These are phyloP conservation scores for Scomberomorus guttatus DNA, from an alignment of 2,797 vertebrate species.

Conservation along the genomic window DNA sequence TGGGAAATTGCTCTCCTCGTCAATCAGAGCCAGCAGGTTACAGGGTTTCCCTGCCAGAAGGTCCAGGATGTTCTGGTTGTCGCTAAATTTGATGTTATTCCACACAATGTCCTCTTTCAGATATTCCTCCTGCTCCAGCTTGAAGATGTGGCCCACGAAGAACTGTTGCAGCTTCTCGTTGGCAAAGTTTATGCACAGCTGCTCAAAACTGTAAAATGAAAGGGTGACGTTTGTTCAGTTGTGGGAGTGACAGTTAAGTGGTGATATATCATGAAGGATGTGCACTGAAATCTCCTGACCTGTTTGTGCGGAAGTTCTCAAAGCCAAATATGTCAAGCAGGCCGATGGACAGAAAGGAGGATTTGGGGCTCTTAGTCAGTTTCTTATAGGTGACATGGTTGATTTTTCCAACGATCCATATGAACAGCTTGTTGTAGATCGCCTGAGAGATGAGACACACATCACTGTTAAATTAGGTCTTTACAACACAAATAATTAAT, in stretches of 20 bases:
- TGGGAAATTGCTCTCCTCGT: constrained; percentile 94
- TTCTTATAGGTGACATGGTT: constrained; percentile 89
- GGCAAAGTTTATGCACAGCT: constrained; percentile 97
- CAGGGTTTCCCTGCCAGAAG: constrained; percentile 89
- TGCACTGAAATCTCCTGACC: constrained; percentile 77
- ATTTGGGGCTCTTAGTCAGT: constrained; percentile 65
- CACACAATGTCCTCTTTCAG: constrained; percentile 88
- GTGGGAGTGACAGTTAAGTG: neutral
- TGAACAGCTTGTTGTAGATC: constrained; percentile 93
- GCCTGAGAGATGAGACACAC: constrained; percentile 83
- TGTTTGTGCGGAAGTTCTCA: constrained; percentile 95
- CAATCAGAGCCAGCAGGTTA: constrained; percentile 92
- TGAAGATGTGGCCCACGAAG: constrained; percentile 93
- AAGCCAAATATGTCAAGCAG: constrained; percentile 98
- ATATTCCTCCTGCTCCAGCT: constrained; percentile 94
- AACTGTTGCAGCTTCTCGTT: constrained; percentile 98
- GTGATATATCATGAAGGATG: fast-evolving
- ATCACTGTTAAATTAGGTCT: neutral
- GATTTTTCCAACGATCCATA: constrained; percentile 94
- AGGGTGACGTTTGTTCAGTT: neutral
- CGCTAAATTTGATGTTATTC: constrained; percentile 88
- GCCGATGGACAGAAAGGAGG: constrained; percentile 86
- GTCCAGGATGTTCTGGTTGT: constrained; percentile 91
- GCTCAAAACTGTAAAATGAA: constrained; percentile 90
- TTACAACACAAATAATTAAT: neutral